These are phyloP conservation scores for Trichogramma pretiosum DNA, from an alignment of 1,140 invertebrate species.

Conservation along the genomic window DNA sequence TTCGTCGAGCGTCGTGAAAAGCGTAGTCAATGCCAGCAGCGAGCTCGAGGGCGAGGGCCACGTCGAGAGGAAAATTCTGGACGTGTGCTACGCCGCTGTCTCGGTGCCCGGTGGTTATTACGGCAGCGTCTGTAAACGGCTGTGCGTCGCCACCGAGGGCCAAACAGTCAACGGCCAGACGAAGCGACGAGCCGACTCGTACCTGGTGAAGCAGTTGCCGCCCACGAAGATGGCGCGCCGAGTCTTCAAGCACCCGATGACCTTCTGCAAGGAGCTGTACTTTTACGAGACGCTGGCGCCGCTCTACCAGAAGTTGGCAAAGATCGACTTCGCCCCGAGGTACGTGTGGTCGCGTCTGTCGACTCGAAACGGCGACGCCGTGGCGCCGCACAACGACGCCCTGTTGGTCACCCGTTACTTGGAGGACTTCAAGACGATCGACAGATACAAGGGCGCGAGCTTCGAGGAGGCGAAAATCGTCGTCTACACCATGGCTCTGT, in stretches of 20 bases:
- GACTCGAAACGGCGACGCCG: slow-evolving; percentile 27
- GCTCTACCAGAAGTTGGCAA: slow-evolving; percentile 14
- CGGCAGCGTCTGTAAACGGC: slow-evolving; percentile 17
- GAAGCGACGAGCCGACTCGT: neutral
- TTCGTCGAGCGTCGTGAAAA: no score
- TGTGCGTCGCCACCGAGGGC: no score
- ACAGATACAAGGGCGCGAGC: slow-evolving; percentile 44
- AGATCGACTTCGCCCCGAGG: slow-evolving; percentile 40
- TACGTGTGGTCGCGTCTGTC: slow-evolving; percentile 47
- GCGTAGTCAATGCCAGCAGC: no score
- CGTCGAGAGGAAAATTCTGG: neutral
- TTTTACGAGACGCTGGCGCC: slow-evolving; percentile 30
- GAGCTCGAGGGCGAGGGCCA: neutral
- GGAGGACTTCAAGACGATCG: slow-evolving; percentile 45
- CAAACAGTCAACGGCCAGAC: slow-evolving; percentile 22
- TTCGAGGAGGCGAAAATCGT: slow-evolving; percentile 38
- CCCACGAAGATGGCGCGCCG: slow-evolving; percentile 28
- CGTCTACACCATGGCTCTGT: slow-evolving; percentile 43
- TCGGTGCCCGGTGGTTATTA: slow-evolving; percentile 21
- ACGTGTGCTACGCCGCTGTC: no score
- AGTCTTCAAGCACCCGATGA: slow-evolving; percentile 31
- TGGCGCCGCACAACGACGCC: slow-evolving; percentile 45
- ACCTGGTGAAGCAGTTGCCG: slow-evolving; percentile 33
- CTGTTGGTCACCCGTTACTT: slow-evolving; percentile 49
- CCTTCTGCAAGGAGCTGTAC: slow-evolving; percentile 35